Percentiles rank a stretch among this genome's conserved stretches.
Evolutionary conservation across 2,888 invertebrate species (phyloP).

Genomic region (Uropetala carovei): DNA sequence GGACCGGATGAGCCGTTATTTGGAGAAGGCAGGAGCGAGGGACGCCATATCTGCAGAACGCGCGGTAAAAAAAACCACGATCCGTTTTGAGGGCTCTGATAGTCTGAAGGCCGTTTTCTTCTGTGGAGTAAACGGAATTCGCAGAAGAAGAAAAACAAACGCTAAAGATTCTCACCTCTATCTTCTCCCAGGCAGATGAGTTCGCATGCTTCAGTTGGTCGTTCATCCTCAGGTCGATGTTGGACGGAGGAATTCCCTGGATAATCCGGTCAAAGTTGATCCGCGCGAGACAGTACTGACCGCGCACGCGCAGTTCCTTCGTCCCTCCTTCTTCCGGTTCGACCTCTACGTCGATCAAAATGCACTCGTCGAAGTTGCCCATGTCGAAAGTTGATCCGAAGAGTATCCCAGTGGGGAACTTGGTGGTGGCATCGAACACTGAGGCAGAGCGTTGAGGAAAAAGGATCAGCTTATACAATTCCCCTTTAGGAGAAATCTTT

Average conservation of each 20-base stretch:
- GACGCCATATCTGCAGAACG: no score
- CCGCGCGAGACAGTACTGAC: constrained; percentile 69
- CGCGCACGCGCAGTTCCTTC: constrained; percentile 59
- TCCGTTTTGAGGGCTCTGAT: no score
- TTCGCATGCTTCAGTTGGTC: constrained; percentile 38
- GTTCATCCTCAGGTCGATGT: constrained; percentile 19
- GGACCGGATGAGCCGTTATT: no score
- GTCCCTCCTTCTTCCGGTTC: constrained; percentile 59
- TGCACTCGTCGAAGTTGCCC: constrained; percentile 67
- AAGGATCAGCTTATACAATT: background rate
- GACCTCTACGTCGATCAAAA: constrained; percentile 68
- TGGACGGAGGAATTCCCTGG: background rate
- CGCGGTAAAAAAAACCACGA: no score
- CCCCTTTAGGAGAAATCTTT: background rate
- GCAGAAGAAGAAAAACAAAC: background rate
- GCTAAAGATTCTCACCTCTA: background rate
- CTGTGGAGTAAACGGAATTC: background rate
- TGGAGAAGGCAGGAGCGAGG: no score
- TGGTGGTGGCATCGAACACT: constrained; percentile 67
- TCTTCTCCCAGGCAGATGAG: constrained; percentile 27
- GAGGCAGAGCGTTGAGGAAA: background rate
- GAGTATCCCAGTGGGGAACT: constrained; percentile 66
- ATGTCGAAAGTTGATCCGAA: constrained; percentile 65
- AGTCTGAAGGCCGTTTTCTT: no score
- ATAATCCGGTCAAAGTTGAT: constrained; percentile 45